Percentiles rank a stretch among this genome's conserved stretches.
phyloP scores from a whole-genome alignment of 2,797 vertebrate species.

The Carduelis carduelis region DNA sequence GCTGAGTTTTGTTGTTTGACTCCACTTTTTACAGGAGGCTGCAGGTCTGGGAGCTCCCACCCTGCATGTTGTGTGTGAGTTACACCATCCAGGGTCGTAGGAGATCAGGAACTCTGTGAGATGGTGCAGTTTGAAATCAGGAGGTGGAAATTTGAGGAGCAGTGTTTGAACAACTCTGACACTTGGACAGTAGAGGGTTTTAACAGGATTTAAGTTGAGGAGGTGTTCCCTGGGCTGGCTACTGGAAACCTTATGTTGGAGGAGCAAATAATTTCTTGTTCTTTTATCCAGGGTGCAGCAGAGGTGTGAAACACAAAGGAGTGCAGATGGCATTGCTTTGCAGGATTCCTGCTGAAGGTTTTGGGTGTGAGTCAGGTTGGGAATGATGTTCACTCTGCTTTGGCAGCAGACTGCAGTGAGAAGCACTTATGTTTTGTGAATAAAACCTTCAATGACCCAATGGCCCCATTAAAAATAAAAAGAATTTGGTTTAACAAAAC shows the following conservation, averaged over 20 bases:
- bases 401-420: neutral
- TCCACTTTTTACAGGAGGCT: neutral
- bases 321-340: neutral
- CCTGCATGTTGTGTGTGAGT: fast-evolving
- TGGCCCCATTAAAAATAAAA: neutral
- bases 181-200: neutral
- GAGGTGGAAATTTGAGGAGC: neutral
- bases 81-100: fast-evolving
- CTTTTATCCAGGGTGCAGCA: neutral
- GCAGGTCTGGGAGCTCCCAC: neutral
- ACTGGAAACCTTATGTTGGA: neutral
- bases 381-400: neutral
- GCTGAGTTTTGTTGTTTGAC: neutral
- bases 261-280: neutral
- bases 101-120: neutral
- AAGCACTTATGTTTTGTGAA: neutral
- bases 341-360: neutral
- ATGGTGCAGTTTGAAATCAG: neutral
- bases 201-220: neutral
- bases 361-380: neutral
- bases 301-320: neutral
- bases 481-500: neutral
- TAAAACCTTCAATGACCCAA: neutral
- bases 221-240: neutral
- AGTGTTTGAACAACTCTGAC: neutral